Evolutionary conservation across 2,888 invertebrate genomes (phyloP), one percentile per base, ranked within the genome.

Genomic region (Anthoptus insignis): DNA sequence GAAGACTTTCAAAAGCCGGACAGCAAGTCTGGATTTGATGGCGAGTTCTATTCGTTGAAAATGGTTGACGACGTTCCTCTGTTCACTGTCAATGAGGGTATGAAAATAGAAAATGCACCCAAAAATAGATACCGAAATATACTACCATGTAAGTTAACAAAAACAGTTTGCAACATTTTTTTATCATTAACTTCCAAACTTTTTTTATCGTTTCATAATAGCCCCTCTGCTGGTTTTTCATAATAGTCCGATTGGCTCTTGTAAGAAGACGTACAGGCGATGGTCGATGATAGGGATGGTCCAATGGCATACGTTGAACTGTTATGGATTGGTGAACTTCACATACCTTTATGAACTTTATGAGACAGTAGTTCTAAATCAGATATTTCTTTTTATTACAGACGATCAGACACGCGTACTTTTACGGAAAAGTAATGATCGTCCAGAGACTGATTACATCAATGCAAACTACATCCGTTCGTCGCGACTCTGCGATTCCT

Each of bases 81-180:
- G 58, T 98, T 97, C 87, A 97, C 98, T 16, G 95, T 98, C 45
- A 96, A 96, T 73, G 99, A 99, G 87, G 99, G 99, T 27, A 96
- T 96, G 76, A 96, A 96, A 81, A 94, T 96, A 3, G 97, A 98
- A 82, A 99, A 99, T 89, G 94, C 96, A 63, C 94, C 95, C 69
- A 99, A 99, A 87, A 99, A 99, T 93, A 95, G 99, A 88, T 99
- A 99, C 88, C 97, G 98, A 85, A 99, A 99, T 89, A 99, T 99
- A 85, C 94, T 99, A 81, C 99, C 99, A 72, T 99, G 91, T 92
- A 80, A 86, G 90, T 84, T 34, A 13, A 34, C 4, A 34, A 2
- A 34, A 34, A 13, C n/a, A n/a, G n/a, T n/a, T n/a, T n/a, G n/a
- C n/a, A n/a, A n/a, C n/a, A n/a, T n/a, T n/a, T n/a, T n/a, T n/a